These are phyloP conservation scores for Eupithecia vulgata DNA, from an alignment of 2,888 invertebrate genomes.

Conservation along the genomic window DNA sequence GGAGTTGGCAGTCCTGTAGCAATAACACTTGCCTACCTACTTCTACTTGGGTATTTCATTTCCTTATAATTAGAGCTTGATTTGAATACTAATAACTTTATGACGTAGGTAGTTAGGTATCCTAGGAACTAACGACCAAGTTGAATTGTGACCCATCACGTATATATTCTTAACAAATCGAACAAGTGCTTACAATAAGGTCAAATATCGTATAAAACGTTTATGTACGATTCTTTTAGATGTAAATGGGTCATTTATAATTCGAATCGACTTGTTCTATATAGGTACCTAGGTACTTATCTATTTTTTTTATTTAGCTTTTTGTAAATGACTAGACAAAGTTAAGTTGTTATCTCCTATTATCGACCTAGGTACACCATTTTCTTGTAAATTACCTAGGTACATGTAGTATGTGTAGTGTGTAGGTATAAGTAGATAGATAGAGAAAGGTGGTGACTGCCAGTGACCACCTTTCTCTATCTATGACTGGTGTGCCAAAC, in stretches of 20 bases:
- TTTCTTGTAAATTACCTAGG: neutral
- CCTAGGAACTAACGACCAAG: neutral
- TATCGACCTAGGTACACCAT: neutral
- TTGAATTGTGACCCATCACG: neutral
- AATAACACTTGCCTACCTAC: neutral
- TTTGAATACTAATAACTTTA: neutral
- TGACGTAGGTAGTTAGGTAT: neutral
- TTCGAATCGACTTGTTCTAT: no score
- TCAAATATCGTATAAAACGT: no score
- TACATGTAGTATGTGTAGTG: neutral
- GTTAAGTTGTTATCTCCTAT: neutral
- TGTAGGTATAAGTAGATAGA: no score
- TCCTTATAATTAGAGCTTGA: neutral
- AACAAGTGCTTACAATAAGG: no score
- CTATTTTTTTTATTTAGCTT: neutral
- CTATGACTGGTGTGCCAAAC: no score
- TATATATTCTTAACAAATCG: neutral
- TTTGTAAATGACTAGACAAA: neutral
- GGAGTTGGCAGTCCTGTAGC: slow-evolving; percentile 77
- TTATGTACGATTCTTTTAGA: no score
- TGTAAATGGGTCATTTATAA: neutral
- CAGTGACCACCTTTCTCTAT: no score
- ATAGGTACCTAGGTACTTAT: no score
- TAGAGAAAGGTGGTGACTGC: neutral
- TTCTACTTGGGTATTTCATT: neutral